Evolutionary conservation across 2,797 vertebrate genomes (phyloP).

Genomic region (Morelia viridis): DNA sequence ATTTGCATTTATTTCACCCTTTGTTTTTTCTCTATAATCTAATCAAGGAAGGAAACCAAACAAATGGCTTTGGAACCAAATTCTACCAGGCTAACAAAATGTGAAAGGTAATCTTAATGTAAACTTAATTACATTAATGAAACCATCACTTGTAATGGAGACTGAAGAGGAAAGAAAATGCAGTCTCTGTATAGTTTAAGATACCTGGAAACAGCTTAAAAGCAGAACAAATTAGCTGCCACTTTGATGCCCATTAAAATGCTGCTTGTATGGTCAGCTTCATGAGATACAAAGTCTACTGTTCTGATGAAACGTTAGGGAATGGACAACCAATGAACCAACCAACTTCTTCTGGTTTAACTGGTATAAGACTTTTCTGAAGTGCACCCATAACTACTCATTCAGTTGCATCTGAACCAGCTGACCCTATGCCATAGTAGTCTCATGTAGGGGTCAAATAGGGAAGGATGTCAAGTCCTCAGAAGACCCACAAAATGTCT

Average conservation of each 20-base stretch:
- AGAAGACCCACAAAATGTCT: no score
- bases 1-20: constrained; percentile 17
- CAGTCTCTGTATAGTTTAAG: not conserved
- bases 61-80: not conserved
- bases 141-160: constrained; percentile 1
- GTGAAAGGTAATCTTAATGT: constrained; percentile 19
- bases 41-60: not conserved
- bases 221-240: constrained; percentile 2
- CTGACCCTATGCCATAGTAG: no score
- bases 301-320: no score
- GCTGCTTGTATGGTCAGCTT: not conserved
- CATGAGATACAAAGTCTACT: not conserved
- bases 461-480: no score
- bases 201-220: not conserved
- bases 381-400: no score
- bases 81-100: constrained; percentile 10
- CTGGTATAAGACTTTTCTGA: no score
- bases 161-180: not conserved
- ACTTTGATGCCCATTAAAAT: not conserved
- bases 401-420: no score
- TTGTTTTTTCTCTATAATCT: constrained; percentile 11
- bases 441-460: no score
- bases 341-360: no score
- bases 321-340: no score
- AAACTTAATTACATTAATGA: constrained; percentile 10